Evolutionary conservation across 2,888 invertebrate species (phyloP), one percentile per base, ranked within the genome.

Genomic region (Hyalella azteca): DNA sequence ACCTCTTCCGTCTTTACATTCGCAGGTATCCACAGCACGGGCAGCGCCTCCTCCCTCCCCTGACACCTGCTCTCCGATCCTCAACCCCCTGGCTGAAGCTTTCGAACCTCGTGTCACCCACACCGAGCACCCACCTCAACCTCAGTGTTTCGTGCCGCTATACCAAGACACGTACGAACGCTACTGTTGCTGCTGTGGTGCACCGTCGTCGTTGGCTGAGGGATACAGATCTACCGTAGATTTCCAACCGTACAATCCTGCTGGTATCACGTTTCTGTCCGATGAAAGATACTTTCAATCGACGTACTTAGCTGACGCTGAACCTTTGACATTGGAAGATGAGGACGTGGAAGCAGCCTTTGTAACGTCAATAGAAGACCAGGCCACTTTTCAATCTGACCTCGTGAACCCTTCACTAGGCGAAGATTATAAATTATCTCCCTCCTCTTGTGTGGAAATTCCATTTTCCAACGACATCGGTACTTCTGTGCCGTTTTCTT

Each of bases 111-210:
- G 66, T 7, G 54, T 26, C 7, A 54, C 11, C 26, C 54, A n/a
- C 36, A 11, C 45, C 45, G 29, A 66, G 19, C 36, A 32, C 19
- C 29, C 36, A 5, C 19, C 66, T 29, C 66, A 32, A 13, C 36
- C 66, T 32, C 36, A 32, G 39, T 39, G 36, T 66, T 19, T 66
- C 36, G 36, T 66, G 36, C 36, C 66, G 4, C 11, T 66, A 0
- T 66, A 66, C 19, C n/a, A n/a, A n/a, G n/a, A n/a, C n/a, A 32
- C 66, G 32, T 22, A n/a, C 36, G 66, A 66, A 19, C 32, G 66
- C 5, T 66, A 66, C 66, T 66, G 66, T 36, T 66, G 66, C 66
- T 66, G 66, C 19, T 66, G 66, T 36, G 66, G 66, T 9, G 66
- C 36, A 11, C 66, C 66, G 5, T 66, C 66, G 32, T 66, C 66